Evolutionary conservation across 2,888 invertebrate species (phyloP).

Genomic region (Bursaphelenchus okinawaensis): DNA sequence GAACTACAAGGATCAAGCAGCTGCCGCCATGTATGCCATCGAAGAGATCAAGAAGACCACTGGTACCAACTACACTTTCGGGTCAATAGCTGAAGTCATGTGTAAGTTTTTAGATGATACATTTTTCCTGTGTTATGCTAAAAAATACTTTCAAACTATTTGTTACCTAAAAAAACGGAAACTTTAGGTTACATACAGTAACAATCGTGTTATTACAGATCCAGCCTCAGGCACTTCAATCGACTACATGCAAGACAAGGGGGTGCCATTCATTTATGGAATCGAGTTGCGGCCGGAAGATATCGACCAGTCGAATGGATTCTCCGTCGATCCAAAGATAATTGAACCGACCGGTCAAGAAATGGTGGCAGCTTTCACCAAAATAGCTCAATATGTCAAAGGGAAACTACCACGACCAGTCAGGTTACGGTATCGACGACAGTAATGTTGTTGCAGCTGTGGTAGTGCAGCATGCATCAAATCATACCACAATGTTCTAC

Average conservation of each 20-base stretch:
- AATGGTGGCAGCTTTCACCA: conserved; percentile 17
- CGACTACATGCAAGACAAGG: conserved; percentile 50
- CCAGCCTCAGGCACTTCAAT: conserved; percentile 55
- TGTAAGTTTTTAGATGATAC: conserved; percentile 31
- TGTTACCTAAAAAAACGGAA: no score
- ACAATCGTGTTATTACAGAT: conserved; percentile 34
- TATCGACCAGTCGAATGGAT: conserved; percentile 36
- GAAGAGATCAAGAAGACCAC: conserved; percentile 47
- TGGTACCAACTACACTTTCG: conserved; percentile 46
- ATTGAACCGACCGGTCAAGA: conserved; percentile 43
- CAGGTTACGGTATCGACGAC: neutral
- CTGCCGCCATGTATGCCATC: conserved; percentile 47
- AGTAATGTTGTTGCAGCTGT: no score
- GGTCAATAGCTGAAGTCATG: conserved; percentile 54
- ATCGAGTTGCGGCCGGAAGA: conserved; percentile 40
- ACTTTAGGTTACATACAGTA: neutral
- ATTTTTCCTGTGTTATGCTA: neutral
- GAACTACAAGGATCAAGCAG: conserved; percentile 22
- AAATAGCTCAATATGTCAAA: conserved; percentile 16
- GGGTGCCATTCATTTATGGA: conserved; percentile 54
- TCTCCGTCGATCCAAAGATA: conserved; percentile 40
- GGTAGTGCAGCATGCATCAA: no score
- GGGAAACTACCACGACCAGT: conserved; percentile 5
- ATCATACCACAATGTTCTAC: no score
- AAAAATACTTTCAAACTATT: neutral